Base-by-base conservation (phyloP, 2,797 vertebrate species). In the Xiphorhynchus erythropygius region DNA sequence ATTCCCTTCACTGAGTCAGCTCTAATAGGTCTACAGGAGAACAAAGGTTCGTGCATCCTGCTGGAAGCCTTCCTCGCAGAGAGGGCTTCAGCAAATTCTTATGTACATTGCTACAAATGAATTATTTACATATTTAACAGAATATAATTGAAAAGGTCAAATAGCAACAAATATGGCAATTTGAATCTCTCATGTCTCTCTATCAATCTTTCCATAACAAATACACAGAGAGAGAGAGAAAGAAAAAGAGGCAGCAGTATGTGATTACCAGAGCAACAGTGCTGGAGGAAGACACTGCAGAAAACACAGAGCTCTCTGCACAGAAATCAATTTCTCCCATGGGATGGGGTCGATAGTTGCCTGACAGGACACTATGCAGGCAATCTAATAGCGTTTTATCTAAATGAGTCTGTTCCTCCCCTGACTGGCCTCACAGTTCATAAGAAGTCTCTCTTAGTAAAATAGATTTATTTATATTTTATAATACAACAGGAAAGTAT, bases 371-470 rank as follows among this genome's bases (percentile, higher is more conserved):
- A 89, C 78, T 55, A 76, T 90, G 85, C 71, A 93, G 91, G 95
- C 96, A 94, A 95, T 95, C 95, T 97, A 94, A 95, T 78, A 96
- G 91, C 30, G 6, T 96, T 97, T 97, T 95, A 95, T 95, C 96
- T 95, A 95, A 96, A 97, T 95, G 49, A 95, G 95, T 94, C 94
- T 86, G 79, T 88, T 91, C 85, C 63, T 35, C 27, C 55, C 63
- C 24, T n/a, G 49, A 0, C 37, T 5, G 11, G 55, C 79, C 73
- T 86, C 69, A 39, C 41, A 93, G 80, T 94, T 87, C 88, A 71
- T 55, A 79, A 81, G 63, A 65, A 74, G 67, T 57, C 63, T 92
- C 49, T 83, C 60, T 73, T 33, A 75, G 70, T 74, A 94, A 93
- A 96, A 95, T 10, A 52, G 83, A 94, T 93, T 50, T 82, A 41